Percentiles rank a stretch among this genome's conserved stretches.
Evolutionary conservation across 2,113 vertebrate species (phyloP).

Genomic region (Chaetura pelagica): DNA sequence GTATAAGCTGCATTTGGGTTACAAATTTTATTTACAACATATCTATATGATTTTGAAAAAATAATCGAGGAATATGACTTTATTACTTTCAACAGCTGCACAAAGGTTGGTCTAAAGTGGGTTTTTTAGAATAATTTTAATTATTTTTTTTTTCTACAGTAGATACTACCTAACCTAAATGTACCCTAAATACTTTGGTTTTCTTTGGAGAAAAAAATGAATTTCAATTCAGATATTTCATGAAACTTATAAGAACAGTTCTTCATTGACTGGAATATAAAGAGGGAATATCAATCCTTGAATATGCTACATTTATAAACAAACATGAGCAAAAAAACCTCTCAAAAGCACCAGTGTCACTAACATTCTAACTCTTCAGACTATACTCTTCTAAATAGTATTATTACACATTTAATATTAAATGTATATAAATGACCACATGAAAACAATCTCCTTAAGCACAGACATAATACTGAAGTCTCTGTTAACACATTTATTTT

Average conservation of each 20-base stretch:
- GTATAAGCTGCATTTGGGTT: background rate
- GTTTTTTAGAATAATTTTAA: background rate
- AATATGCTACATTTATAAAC: background rate
- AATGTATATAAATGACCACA: background rate
- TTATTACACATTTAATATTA: background rate
- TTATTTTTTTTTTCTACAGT: background rate
- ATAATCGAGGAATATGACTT: background rate
- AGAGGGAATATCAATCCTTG: background rate
- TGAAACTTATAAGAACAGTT: background rate
- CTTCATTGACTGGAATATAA: background rate
- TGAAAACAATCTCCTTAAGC: background rate
- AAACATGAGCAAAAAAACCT: background rate
- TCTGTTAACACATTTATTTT: background rate
- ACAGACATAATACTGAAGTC: background rate
- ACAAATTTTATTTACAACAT: background rate
- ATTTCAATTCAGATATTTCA: background rate
- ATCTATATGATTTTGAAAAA: background rate
- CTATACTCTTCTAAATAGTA: background rate
- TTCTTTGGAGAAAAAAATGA: background rate
- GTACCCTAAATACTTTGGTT: background rate
- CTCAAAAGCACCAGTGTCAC: background rate
- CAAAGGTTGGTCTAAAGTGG: background rate
- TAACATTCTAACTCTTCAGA: background rate
- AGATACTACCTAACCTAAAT: background rate
- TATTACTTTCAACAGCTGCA: background rate